These are phyloP conservation scores for Ylistrum balloti DNA, from an alignment of 1,140 invertebrate species.

Conservation along the genomic window DNA sequence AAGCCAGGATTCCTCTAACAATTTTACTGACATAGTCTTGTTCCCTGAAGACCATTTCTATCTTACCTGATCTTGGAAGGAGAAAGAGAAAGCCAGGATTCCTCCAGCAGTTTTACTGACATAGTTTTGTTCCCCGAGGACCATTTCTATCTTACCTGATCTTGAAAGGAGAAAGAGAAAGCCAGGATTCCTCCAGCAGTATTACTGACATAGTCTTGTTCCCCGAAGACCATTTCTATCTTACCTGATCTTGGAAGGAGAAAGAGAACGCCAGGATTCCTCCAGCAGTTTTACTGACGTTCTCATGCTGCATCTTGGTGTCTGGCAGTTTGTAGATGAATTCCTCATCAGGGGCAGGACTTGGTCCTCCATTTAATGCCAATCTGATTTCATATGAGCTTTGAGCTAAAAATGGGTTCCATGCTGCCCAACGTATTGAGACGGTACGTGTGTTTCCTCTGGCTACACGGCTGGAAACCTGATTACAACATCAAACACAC, in stretches of 20 bases:
- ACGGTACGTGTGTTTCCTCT: conserved; percentile 74
- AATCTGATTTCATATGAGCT: conserved; percentile 69
- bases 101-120: too few relatives aligned
- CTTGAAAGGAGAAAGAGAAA: too few relatives aligned
- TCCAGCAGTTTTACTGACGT: conserved; percentile 67
- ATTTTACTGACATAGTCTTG: too few relatives aligned
- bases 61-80: too few relatives aligned
- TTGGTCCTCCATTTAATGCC: conserved; percentile 74
- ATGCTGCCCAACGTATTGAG: conserved; percentile 79
- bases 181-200: too few relatives aligned
- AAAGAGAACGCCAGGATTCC: conserved; percentile 76
- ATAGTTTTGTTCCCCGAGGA: too few relatives aligned
- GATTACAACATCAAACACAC: too few relatives aligned
- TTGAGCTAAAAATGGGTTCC: conserved; percentile 77
- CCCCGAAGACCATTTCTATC: neutral
- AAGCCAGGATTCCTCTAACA: too few relatives aligned
- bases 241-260: neutral
- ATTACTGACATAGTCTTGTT: too few relatives aligned
- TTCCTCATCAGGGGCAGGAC: conserved; percentile 75
- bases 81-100: too few relatives aligned
- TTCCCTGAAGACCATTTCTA: too few relatives aligned
- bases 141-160: too few relatives aligned
- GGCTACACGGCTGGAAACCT: conserved; percentile 62
- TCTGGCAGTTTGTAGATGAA: conserved; percentile 77
- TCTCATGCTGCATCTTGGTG: conserved; percentile 77